Evolutionary conservation across 2,888 invertebrate species (phyloP), one percentile per base, ranked within the genome.

Genomic region (Antheraea yamamai): DNA sequence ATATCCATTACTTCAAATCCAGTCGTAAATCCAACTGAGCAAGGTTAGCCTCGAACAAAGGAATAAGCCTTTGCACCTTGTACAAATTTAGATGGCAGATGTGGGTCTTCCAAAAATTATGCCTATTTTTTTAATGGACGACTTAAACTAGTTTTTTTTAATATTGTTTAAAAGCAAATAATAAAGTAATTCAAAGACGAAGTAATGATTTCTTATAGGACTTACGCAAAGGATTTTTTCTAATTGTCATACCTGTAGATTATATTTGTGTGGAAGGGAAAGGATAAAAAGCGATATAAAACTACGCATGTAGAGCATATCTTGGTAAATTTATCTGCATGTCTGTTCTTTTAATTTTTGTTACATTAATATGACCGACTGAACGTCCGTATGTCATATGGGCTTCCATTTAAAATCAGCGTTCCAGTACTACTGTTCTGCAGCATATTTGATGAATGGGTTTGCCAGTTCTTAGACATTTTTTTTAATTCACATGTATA

Each of bases 1-100:
- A 70, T 70, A 70, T 70, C 70, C 70, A 70, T 70, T 70, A 70
- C 70, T n/a, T n/a, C n/a, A 70, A 39, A 70, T 70, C 39, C 70
- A 70, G n/a, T 39, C 70, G 70, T 70, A 70, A 70, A 70, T 70
- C 70, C 39, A 70, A 39, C 35, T 39, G 39, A 70, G 70, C 39
- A 70, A 70, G 70, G 70, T 70, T 70, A 39, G 39, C n/a, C 70
- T 70, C 39, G 70, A 70, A 70, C 70, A 70, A 70, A n/a, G 39
- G 39, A 70, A 70, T 39, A 39, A 70, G 20, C 39, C n/a, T 39
- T 39, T 1, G 39, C 20, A 39, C 8, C 70, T 39, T 70, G 70
- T 70, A 70, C 39, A 39, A 70, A 39, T 70, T 70, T n/a, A 39
- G 35, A 39, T 39, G 39, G 64, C 64, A 66, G 64, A 66, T 66